Conservation (phyloP, 2,888 invertebrate genomes). For the Cynaeus angustus region DNA sequence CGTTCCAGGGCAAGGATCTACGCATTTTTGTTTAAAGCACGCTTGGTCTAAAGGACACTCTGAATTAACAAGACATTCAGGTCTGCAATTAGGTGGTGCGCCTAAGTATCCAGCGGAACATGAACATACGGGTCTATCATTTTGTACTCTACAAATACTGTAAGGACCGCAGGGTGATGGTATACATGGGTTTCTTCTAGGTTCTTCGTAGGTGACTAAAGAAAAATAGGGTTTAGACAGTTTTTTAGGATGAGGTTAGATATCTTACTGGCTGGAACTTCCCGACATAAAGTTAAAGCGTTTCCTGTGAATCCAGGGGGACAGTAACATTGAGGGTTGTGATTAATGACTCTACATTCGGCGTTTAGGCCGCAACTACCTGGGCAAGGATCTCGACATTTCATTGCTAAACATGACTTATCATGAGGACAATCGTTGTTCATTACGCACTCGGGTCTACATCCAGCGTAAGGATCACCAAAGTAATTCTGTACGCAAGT, state of each 20-base stretch:
- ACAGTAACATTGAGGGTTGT: slow-evolving; percentile 85
- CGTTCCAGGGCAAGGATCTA: slow-evolving; percentile 84
- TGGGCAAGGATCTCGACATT: slow-evolving; percentile 86
- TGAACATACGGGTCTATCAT: slow-evolving; percentile 84
- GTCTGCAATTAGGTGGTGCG: slow-evolving; percentile 84
- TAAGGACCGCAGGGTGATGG: slow-evolving; percentile 88
- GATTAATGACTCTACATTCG: slow-evolving; percentile 83
- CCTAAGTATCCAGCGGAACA: slow-evolving; percentile 83
- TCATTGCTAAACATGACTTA: slow-evolving; percentile 84
- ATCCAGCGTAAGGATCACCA: slow-evolving; percentile 86
- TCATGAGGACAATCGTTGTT: slow-evolving; percentile 83
- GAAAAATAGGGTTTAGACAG: background rate
- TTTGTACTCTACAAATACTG: slow-evolving; percentile 82
- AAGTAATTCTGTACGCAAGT: slow-evolving; percentile 82
- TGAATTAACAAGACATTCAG: slow-evolving; percentile 85
- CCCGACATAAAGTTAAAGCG: slow-evolving; percentile 78
- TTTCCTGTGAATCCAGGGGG: slow-evolving; percentile 82
- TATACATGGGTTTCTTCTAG: slow-evolving; percentile 79
- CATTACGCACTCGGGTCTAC: slow-evolving; percentile 87
- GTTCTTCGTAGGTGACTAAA: slow-evolving; percentile 67
- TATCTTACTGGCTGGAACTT: slow-evolving; percentile 66
- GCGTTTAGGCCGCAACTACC: slow-evolving; percentile 86
- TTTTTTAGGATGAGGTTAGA: background rate
- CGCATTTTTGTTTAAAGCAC: slow-evolving; percentile 85
- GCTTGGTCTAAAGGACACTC: slow-evolving; percentile 85